phyloP scores from a whole-genome alignment of 2,888 invertebrate species.

The Eupithecia exiguata region DNA sequence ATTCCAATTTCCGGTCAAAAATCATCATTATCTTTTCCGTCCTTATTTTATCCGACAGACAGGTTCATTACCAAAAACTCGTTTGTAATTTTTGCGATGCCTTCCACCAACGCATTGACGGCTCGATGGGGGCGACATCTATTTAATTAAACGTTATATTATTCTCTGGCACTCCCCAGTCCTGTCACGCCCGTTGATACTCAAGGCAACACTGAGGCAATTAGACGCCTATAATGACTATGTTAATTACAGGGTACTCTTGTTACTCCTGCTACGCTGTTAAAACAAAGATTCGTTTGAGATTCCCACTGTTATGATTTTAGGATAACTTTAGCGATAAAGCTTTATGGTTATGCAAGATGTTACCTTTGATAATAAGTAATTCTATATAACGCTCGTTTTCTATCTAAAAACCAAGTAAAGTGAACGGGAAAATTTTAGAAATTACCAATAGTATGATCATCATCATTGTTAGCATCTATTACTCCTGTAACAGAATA shows the following conservation, averaged over 20 bases:
- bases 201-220: conserved; percentile 78
- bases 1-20: background rate
- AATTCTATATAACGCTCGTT: background rate
- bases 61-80: conserved; percentile 1
- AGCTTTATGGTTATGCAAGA: conserved; percentile 8
- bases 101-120: conserved; percentile 46
- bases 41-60: background rate
- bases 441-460: too few species aligned
- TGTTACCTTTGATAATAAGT: conserved; percentile 7
- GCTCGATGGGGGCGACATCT: conserved; percentile 50
- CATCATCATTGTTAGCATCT: too few species aligned
- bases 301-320: conserved; percentile 42
- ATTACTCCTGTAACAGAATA: too few species aligned
- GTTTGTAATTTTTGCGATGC: conserved; percentile 30
- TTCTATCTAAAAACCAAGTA: background rate
- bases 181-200: conserved; percentile 75
- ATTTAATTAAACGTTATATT: conserved; percentile 74
- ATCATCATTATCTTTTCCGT: background rate
- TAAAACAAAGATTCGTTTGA: conserved; percentile 72
- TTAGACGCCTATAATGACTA: conserved; percentile 82
- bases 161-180: conserved; percentile 55
- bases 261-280: conserved; percentile 77
- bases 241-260: conserved; percentile 80
- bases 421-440: background rate
- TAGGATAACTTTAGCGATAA: conserved; percentile 48